phyloP scores from a whole-genome alignment of 2,113 vertebrate species.

The Phoxinus phoxinus region DNA sequence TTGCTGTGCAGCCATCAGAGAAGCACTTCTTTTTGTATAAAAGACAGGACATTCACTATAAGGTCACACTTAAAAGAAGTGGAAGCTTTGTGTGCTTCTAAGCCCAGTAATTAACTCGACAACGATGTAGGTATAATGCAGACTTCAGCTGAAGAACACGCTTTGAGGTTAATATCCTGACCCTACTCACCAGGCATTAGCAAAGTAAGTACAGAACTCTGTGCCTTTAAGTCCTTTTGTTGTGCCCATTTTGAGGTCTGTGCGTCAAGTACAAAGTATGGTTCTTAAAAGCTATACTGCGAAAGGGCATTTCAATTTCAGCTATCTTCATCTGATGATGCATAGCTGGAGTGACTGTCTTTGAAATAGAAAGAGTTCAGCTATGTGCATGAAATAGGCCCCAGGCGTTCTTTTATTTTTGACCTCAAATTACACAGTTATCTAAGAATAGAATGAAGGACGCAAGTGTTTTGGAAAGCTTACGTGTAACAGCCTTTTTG shows the following conservation, averaged over 20 bases:
- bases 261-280: neutral
- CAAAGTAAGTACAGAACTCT: neutral
- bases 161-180: conserved; percentile 42
- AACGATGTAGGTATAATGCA: conserved; percentile 21
- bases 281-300: conserved; percentile 10
- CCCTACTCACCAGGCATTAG: conserved; percentile 19
- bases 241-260: conserved; percentile 6
- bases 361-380: conserved; percentile 9
- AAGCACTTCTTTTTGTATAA: conserved; percentile 40
- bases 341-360: conserved; percentile 26
- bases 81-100: neutral
- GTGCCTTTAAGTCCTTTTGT: conserved; percentile 7
- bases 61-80: conserved; percentile 34
- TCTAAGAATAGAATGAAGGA: conserved; percentile 36
- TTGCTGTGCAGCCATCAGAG: conserved; percentile 26
- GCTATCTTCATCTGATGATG: conserved; percentile 31
- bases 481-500: conserved; percentile 59
- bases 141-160: conserved; percentile 26
- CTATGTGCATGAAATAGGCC: conserved; percentile 31
- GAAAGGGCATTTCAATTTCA: conserved; percentile 40
- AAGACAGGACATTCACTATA: conserved; percentile 26
- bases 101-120: conserved; percentile 42
- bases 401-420: conserved; percentile 3
- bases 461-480: conserved; percentile 25
- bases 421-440: conserved; percentile 40